phyloP scores from a whole-genome alignment of 2,888 invertebrate genomes.

The Diplolepis rosae region DNA sequence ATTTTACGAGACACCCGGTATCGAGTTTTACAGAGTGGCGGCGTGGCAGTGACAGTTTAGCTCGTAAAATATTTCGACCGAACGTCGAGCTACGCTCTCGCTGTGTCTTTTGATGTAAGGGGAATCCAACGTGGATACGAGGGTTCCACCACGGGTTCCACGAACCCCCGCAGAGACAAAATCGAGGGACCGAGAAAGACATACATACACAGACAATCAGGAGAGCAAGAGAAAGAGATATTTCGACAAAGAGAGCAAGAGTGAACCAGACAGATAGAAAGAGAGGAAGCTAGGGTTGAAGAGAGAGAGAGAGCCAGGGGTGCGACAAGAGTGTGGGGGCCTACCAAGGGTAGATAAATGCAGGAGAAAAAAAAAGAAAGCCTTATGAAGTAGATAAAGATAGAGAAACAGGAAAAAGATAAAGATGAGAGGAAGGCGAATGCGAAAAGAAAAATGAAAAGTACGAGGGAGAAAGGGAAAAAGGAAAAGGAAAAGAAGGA shows the following conservation, averaged over 20 bases:
- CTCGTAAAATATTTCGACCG: constrained; percentile 62
- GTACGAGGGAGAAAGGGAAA: constrained; percentile 33
- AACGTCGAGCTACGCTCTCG: constrained; percentile 50
- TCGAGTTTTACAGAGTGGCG: constrained; percentile 15
- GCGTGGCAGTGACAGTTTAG: constrained; percentile 46
- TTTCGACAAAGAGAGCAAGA: constrained; percentile 1
- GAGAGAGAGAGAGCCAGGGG: not conserved
- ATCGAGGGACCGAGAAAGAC: constrained; percentile 41
- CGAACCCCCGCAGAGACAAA: constrained; percentile 49
- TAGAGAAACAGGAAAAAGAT: constrained; percentile 29
- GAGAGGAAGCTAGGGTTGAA: constrained; percentile 19
- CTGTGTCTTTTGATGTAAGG: constrained; percentile 50
- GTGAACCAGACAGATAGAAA: constrained; percentile 26
- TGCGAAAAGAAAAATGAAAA: constrained; percentile 18
- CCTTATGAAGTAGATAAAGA: constrained; percentile 8
- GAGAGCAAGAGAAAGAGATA: constrained; percentile 33
- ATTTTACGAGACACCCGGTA: constrained; percentile 12
- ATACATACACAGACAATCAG: constrained; percentile 27
- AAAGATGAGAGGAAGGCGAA: constrained; percentile 2
- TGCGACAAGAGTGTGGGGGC: constrained; percentile 21
- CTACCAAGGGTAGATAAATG: constrained; percentile 1
- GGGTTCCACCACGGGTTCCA: no score
- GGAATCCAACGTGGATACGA: constrained; percentile 49
- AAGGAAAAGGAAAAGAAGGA: constrained; percentile 34
- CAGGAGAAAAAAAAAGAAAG: constrained; percentile 3